phyloP scores from a whole-genome alignment of 2,888 invertebrate species.

The Sarcophaga caerulescens region DNA sequence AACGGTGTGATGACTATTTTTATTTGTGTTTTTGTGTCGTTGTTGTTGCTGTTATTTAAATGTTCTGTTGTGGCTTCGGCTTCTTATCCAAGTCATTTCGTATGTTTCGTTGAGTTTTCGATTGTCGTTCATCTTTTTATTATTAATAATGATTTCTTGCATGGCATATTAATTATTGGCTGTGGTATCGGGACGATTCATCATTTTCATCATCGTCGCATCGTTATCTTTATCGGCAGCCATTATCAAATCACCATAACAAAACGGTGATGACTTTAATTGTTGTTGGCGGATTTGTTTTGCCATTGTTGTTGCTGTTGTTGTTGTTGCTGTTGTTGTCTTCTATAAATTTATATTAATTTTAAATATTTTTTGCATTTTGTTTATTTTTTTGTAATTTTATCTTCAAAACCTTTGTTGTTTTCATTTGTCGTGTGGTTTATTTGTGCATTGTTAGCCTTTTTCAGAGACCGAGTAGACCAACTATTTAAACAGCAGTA shows the following conservation, averaged over 20 bases:
- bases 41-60: slow-evolving; percentile 13
- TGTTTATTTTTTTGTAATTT: slow-evolving; percentile 12
- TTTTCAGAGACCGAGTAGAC: slow-evolving; percentile 34
- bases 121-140: slow-evolving; percentile 32
- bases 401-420: slow-evolving; percentile 38
- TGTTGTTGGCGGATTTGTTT: slow-evolving; percentile 39
- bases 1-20: slow-evolving; percentile 6
- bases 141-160: slow-evolving; percentile 63
- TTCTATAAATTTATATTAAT: slow-evolving; percentile 36
- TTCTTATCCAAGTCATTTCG: background rate
- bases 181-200: slow-evolving; percentile 56
- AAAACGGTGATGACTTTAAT: slow-evolving; percentile 50
- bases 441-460: background rate
- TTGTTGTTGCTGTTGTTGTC: slow-evolving; percentile 25
- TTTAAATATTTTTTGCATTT: slow-evolving; percentile 15
- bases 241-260: slow-evolving; percentile 61
- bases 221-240: slow-evolving; percentile 18
- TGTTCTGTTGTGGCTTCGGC: background rate
- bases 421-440: background rate
- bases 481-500: slow-evolving; percentile 52
- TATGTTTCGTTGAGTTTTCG: background rate
- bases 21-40: slow-evolving; percentile 51
- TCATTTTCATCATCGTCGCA: slow-evolving; percentile 39
- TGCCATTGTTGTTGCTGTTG: slow-evolving; percentile 24
- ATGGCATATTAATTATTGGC: slow-evolving; percentile 66